These are phyloP conservation scores for Notodonta dromedarius DNA, from an alignment of 2,888 invertebrate genomes.

Conservation along the genomic window DNA sequence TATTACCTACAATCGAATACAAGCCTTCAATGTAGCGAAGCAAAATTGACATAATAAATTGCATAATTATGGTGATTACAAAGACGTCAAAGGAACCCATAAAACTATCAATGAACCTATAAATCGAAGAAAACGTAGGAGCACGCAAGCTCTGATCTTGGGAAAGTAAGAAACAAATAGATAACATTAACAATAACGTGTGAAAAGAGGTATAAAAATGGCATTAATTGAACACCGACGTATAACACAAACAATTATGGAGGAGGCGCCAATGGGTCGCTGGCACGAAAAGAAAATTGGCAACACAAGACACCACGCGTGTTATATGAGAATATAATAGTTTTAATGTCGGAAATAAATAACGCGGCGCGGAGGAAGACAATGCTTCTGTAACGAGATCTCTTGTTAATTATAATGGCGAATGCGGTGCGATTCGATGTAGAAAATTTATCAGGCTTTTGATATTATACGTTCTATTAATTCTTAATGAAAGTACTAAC, in stretches of 20 bases:
- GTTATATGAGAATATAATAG: slow-evolving; percentile 76
- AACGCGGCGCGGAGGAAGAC: slow-evolving; percentile 72
- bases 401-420: slow-evolving; percentile 73
- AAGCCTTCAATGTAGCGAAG: slow-evolving; percentile 43
- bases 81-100: slow-evolving; percentile 62
- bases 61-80: slow-evolving; percentile 65
- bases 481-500: slow-evolving; percentile 40
- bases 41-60: slow-evolving; percentile 59
- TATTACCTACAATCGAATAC: slow-evolving; percentile 35
- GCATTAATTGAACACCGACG: slow-evolving; percentile 66
- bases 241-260: slow-evolving; percentile 63
- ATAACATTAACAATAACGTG: slow-evolving; percentile 62
- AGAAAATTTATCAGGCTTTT: slow-evolving; percentile 74
- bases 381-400: slow-evolving; percentile 79
- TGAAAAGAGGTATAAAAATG: slow-evolving; percentile 69
- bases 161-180: slow-evolving; percentile 64
- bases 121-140: slow-evolving; percentile 64
- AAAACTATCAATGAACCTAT: slow-evolving; percentile 71
- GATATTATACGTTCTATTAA: slow-evolving; percentile 69
- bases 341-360: slow-evolving; percentile 80
- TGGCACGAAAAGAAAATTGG: slow-evolving; percentile 72
- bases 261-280: slow-evolving; percentile 65
- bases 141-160: slow-evolving; percentile 60
- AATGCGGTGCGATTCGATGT: slow-evolving; percentile 65
- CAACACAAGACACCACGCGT: slow-evolving; percentile 56